A percentile compares a stretch with the other conserved stretches of the same genome.
Evolutionary conservation across 2,888 invertebrate genomes (phyloP).

Genomic region (Drosophila neonasuta): DNA sequence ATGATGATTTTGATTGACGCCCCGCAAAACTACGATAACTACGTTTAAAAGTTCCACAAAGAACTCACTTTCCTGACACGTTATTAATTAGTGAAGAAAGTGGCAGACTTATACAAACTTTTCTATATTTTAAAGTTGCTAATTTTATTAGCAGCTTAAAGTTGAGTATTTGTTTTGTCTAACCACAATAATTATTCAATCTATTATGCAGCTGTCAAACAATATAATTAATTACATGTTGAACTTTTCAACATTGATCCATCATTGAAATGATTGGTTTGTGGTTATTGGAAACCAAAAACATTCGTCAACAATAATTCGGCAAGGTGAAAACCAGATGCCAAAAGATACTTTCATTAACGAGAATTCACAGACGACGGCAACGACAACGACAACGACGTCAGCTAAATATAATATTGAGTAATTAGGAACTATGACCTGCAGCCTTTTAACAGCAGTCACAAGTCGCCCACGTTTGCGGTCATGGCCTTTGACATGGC

Average conservation of each 20-base stretch:
- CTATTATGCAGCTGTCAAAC: constrained; percentile 48
- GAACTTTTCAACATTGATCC: constrained; percentile 35
- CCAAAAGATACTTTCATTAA: constrained; percentile 12
- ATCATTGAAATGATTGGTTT: constrained; percentile 37
- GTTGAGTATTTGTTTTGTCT: background rate
- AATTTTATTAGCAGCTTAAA: background rate
- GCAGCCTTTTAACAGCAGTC: constrained; percentile 21
- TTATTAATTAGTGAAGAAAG: constrained; percentile 21
- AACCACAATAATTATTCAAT: constrained; percentile 10
- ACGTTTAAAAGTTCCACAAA: background rate
- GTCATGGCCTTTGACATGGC: constrained; percentile 42
- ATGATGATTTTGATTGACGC: constrained; percentile 30
- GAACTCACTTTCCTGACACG: background rate
- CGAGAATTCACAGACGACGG: constrained; percentile 14
- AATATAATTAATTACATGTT: constrained; percentile 61
- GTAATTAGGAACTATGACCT: constrained; percentile 58
- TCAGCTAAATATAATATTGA: constrained; percentile 42
- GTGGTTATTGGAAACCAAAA: constrained; percentile 44
- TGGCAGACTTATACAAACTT: background rate
- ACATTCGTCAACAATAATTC: constrained; percentile 43
- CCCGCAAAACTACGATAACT: background rate
- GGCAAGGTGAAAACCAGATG: background rate
- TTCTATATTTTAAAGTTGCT: background rate
- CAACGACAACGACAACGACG: constrained; percentile 1
- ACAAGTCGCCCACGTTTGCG: constrained; percentile 18